Evolutionary conservation across 1,140 invertebrate species (phyloP), one percentile per base, ranked within the genome.

Genomic region (Microplitis demolitor): DNA sequence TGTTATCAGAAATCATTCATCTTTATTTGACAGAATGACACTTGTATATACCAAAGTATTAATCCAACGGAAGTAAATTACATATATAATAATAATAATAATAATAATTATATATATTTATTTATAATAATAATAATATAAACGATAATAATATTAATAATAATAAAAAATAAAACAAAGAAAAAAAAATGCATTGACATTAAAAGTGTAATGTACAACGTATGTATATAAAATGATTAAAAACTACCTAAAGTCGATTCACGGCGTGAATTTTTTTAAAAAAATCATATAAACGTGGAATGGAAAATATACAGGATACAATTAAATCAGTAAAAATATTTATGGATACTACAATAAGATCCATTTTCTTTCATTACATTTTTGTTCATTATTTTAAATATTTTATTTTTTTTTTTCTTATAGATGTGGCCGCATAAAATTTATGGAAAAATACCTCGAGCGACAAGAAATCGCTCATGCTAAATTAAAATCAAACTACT

Each of bases 21-120:
- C 61, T 75, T 75, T 75, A 75, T 75, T 75, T 66, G 34, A 75
- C 39, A 60, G 74, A 70, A 75, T 72, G 74, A 75, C 74, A 72
- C 54, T 72, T 69, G 35, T 56, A 71, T 69, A 68, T 75, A 75
- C 61, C 60, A 69, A 72, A 60, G 54, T 68, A 69, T 60, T 64
- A 72, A 75, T 61, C 64, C 71, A 72, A 72, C 71, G 64, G 50
- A 67, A 60, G 53, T 72, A 72, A 72, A 66, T 72, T 72, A 72
- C 71, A 72, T 45, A 45, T 45, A 45, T 45, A 45, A 45, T 45
- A 45, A 45, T 45, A 45, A 45, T 45, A 5, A 45, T 45, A 45
- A 45, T 45, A 45, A 45, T 45, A 45, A 45, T 45, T 45, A 9
- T 8, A 45, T 45, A 45, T 45, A 45, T 45, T 9, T 45, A 45